phyloP scores from a whole-genome alignment of 2,113 vertebrate species.

The Catharus fuscescens region DNA sequence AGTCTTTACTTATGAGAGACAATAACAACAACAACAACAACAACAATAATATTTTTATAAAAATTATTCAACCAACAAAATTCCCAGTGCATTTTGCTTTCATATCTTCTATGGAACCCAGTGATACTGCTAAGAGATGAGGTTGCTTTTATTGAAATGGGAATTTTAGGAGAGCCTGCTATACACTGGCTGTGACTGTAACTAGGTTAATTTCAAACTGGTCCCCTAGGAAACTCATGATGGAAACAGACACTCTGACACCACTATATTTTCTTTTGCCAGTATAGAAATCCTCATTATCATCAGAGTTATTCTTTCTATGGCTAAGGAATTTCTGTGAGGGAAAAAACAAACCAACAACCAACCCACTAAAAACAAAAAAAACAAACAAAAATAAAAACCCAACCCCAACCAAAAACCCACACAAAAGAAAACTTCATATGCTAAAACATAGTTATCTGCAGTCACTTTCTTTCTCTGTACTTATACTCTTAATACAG shows the following conservation, averaged over 20 bases:
- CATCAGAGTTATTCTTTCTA: background rate
- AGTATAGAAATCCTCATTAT: background rate
- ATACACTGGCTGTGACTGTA: background rate
- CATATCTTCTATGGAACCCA: background rate
- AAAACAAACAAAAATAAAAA: background rate
- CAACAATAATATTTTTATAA: background rate
- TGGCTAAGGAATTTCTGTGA: background rate
- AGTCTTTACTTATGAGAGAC: background rate
- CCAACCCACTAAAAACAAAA: background rate
- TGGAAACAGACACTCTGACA: background rate
- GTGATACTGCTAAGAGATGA: background rate
- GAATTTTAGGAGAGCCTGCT: background rate
- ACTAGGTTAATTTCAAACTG: background rate
- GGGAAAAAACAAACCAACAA: background rate
- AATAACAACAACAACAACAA: background rate
- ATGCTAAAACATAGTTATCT: background rate
- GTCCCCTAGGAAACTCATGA: background rate
- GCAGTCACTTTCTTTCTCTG: background rate
- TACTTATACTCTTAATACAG: background rate
- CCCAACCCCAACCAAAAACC: background rate
- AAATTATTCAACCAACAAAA: background rate
- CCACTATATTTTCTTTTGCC: background rate
- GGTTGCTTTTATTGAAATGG: background rate
- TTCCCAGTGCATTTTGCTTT: background rate
- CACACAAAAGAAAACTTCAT: background rate